Evolutionary conservation across 1,140 invertebrate genomes (phyloP), one percentile per base, ranked within the genome.

Genomic region (Eupristina koningsbergeri): DNA sequence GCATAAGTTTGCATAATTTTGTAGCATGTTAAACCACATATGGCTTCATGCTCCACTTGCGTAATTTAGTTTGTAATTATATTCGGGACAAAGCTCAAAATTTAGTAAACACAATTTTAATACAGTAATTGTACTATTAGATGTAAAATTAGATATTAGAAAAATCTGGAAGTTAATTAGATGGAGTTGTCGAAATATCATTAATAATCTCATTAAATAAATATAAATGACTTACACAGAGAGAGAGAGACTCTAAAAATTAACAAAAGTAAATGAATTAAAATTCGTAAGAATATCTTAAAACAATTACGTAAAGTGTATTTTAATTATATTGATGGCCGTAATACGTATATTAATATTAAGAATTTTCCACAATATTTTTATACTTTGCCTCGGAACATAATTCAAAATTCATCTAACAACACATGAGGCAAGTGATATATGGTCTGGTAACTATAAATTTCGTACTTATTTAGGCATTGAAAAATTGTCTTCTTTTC

Each of bases 1-100:
- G 5, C 13, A 9, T 58, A 58, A 13, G 53, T 22, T 58, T 58
- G 53, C 53, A 26, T 58, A 26, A 26, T 58, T 58, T 58, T 13
- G 5, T 6, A 58, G 53, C 26, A 26, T 26, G 53, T 58, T 58
- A 58, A 58, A 26, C 53, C 53, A 26, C 53, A 58, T 58, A 58
- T 26, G 22, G 53, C 26, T 58, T 5, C 22, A 58, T 2, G 53
- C 22, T 26, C 22, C 22, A 36, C 22, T 26, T 29, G 26, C 34
- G 7, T 6, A 31, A 77, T 69, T 80, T 67, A 80, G 47, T 64
- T 34, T 34, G 15, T 64, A 64, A 64, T 64, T 64, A 64, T 64
- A 64, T 64, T 64, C 31, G 17, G 13, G 15, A 34, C 9, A 9
- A 19, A 15, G 34, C 11, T 64, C 61, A 3, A 34, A 64, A 29